These are phyloP conservation scores for Oryzaephilus surinamensis DNA, from an alignment of 1,140 invertebrate genomes.

Conservation along the genomic window DNA sequence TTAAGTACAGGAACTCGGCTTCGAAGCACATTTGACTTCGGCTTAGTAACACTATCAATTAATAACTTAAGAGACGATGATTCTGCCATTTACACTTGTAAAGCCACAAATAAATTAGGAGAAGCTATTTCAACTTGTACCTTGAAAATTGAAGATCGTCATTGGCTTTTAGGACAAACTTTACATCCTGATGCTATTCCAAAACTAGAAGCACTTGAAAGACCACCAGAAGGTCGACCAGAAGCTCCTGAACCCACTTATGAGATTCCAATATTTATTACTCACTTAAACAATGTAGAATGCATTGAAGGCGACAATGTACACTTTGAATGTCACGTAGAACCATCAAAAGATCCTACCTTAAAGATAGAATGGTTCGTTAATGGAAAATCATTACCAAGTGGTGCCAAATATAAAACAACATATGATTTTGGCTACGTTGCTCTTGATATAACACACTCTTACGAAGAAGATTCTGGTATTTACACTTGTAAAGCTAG, in stretches of 20 bases:
- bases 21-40: slow-evolving; percentile 86
- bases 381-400: slow-evolving; percentile 71
- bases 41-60: slow-evolving; percentile 84
- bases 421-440: slow-evolving; percentile 86
- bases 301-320: slow-evolving; percentile 82
- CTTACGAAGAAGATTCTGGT: slow-evolving; percentile 80
- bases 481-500: slow-evolving; percentile 87
- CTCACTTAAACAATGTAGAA: slow-evolving; percentile 82
- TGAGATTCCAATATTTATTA: slow-evolving; percentile 79
- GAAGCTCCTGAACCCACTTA: slow-evolving; percentile 65
- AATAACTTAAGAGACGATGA: slow-evolving; percentile 77
- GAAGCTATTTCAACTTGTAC: slow-evolving; percentile 87
- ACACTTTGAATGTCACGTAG: slow-evolving; percentile 90
- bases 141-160: slow-evolving; percentile 78
- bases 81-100: slow-evolving; percentile 89
- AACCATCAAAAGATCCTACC: slow-evolving; percentile 89
- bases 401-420: slow-evolving; percentile 69
- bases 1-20: slow-evolving; percentile 74
- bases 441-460: slow-evolving; percentile 67
- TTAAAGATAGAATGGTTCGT: slow-evolving; percentile 88
- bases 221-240: slow-evolving; percentile 49
- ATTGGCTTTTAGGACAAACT: slow-evolving; percentile 78
- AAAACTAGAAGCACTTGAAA: slow-evolving; percentile 78
- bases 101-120: slow-evolving; percentile 79
- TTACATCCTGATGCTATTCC: slow-evolving; percentile 84